Conservation (phyloP, 2,888 invertebrate genomes). For the Ectropis crepuscularia region DNA sequence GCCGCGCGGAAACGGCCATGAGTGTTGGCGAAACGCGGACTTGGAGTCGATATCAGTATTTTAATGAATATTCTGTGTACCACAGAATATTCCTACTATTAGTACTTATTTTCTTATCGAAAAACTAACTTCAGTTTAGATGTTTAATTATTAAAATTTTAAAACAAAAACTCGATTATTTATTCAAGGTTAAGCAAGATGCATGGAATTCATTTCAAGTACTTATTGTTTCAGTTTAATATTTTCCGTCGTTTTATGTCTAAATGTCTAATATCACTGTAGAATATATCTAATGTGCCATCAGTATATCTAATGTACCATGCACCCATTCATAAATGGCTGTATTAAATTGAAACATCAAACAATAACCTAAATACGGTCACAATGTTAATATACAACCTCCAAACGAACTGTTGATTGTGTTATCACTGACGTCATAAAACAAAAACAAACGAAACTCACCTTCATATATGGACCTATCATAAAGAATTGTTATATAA, state of each 20-base stretch:
- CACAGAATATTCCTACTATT: not conserved
- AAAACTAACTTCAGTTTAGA: too few relatives aligned
- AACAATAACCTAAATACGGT: slow-evolving; percentile 33
- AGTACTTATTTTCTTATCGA: too few relatives aligned
- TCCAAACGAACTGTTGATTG: slow-evolving; percentile 19
- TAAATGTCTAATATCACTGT: too few relatives aligned
- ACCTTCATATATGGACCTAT: slow-evolving; percentile 85
- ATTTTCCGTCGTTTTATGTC: too few relatives aligned
- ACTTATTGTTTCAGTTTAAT: too few relatives aligned
- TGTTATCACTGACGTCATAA: slow-evolving; percentile 40
- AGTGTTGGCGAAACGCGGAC: too few relatives aligned
- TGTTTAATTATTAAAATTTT: too few relatives aligned
- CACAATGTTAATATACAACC: slow-evolving; percentile 17
- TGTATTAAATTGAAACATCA: slow-evolving; percentile 18
- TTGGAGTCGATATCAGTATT: not conserved
- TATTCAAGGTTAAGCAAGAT: too few relatives aligned
- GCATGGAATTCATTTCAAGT: too few relatives aligned
- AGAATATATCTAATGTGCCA: not conserved
- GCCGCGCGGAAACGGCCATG: too few relatives aligned
- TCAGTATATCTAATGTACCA: not conserved
- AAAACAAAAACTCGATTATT: too few relatives aligned
- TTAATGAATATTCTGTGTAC: not conserved
- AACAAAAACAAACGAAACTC: slow-evolving; percentile 57
- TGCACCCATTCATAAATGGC: slow-evolving; percentile 12
- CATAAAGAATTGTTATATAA: slow-evolving; percentile 75